phyloP scores from a whole-genome alignment of 2,888 invertebrate species.

The Chorisops tibialis region DNA sequence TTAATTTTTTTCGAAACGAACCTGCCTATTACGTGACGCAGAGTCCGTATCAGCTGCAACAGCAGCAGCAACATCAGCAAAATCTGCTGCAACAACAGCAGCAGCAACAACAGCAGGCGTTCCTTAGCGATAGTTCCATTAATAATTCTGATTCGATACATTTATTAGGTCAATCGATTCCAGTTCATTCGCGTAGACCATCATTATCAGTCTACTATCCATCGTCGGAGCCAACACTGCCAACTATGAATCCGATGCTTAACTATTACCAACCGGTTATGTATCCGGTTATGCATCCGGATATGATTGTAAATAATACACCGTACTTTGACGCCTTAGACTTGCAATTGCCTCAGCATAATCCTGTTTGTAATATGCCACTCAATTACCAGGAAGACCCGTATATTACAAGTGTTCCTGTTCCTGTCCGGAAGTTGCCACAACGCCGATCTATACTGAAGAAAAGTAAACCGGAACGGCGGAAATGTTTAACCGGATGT shows the following conservation, averaged over 20 bases:
- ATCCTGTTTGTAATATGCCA: background rate
- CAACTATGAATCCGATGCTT: constrained; percentile 48
- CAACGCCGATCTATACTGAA: constrained; percentile 25
- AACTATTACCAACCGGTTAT: constrained; percentile 29
- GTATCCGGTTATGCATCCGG: constrained; percentile 1
- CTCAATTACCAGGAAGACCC: constrained; percentile 35
- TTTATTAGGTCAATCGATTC: constrained; percentile 37
- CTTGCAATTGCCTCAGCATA: constrained; percentile 29
- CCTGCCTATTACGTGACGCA: background rate
- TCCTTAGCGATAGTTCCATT: constrained; percentile 22
- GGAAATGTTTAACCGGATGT: constrained; percentile 46
- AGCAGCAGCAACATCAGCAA: background rate
- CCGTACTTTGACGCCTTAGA: constrained; percentile 44
- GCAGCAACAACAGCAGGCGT: constrained; percentile 4
- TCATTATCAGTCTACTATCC: constrained; percentile 47
- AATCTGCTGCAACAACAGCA: constrained; percentile 19
- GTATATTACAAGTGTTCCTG: constrained; percentile 14
- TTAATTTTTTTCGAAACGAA: constrained; percentile 45
- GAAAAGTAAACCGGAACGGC: constrained; percentile 39
- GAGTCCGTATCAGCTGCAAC: constrained; percentile 15
- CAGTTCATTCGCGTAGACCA: constrained; percentile 40
- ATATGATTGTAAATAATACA: constrained; percentile 42
- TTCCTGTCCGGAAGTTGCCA: background rate
- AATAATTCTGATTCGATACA: constrained; percentile 18
- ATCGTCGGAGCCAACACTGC: constrained; percentile 48